Conservation (phyloP, 2,888 invertebrate species). For the Nemoura dubitans region DNA sequence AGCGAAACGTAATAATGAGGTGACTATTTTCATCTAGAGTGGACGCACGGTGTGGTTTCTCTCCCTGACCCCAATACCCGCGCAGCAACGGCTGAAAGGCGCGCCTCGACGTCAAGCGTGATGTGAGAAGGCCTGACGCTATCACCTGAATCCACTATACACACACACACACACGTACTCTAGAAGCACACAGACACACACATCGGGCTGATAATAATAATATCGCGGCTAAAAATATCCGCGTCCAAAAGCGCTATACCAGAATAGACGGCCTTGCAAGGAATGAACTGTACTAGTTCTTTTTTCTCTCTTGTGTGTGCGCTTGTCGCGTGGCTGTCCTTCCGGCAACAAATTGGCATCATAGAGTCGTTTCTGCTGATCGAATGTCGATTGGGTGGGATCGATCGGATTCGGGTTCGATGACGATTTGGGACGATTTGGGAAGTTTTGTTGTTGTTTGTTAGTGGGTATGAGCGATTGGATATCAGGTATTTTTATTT, state of each 20-base stretch:
- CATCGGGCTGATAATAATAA: background rate
- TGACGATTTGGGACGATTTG: no score
- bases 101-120: background rate
- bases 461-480: no score
- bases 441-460: no score
- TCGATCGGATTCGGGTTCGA: background rate
- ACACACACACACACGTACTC: background rate
- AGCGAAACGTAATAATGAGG: background rate
- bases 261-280: slow-evolving; percentile 38
- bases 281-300: slow-evolving; percentile 16
- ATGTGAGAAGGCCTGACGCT: background rate
- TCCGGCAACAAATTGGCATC: slow-evolving; percentile 1
- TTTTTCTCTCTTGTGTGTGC: background rate
- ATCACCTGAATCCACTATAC: background rate
- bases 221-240: slow-evolving; percentile 16
- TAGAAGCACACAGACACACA: no score
- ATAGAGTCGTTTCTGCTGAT: background rate
- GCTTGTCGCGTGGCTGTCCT: background rate
- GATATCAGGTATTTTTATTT: no score
- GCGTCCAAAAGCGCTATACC: background rate
- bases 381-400: background rate
- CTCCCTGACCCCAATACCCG: background rate
- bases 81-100: background rate
- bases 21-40: background rate
- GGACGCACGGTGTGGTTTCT: background rate